Evolutionary conservation across 1,140 invertebrate species (phyloP), one percentile per base, ranked within the genome.

Genomic region (Drosophila kepulauana): DNA sequence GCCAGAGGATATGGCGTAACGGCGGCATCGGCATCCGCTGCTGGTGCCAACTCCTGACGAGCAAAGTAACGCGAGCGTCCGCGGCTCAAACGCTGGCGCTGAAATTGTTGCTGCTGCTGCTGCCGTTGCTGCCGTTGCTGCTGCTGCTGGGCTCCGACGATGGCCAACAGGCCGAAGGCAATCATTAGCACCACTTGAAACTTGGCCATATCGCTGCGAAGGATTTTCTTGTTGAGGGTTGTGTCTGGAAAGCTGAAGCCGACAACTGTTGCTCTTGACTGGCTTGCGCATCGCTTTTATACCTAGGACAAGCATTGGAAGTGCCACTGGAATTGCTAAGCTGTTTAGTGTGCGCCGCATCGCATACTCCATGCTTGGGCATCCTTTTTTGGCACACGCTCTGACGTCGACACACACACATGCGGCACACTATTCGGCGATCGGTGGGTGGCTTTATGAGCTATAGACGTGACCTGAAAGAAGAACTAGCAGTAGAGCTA

Each of bases 1-100:
- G 86, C 87, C 7, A 77, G 79, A n/a, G 91, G 91, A 68, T 92
- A 92, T 7, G 91, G 91, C 1, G 91, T 92, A 33, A 92, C 91
- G 3, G 70, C 88, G 4, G 61, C 89, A 25, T 76, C 75, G 3
- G 56, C 57, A 10, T 30, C n/a, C 7, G 61, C 69, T 1, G 61
- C 69, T 1, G 84, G 71, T 5, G 82, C 85, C 33, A 76, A 41
- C 66, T 92, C 90, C 65, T 92, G 91, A 20, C 91, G 90, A 2
- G 91, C 91, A 28, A 70, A 82, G 62, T 80, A 82, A 57, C 87
- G 79, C 3, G 79, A 82, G 0, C 89, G 90, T 35, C 74, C 70
- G 13, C 89, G 82, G 10, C 65, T 79, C 35, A 88, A 13, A 3
- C 87, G 87, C 69, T 81, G 51, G n/a, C 20, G 4, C 11, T 25